Evolutionary conservation across 2,888 invertebrate species (phyloP), one percentile per base, ranked within the genome.

Genomic region (Escarpia spicata): DNA sequence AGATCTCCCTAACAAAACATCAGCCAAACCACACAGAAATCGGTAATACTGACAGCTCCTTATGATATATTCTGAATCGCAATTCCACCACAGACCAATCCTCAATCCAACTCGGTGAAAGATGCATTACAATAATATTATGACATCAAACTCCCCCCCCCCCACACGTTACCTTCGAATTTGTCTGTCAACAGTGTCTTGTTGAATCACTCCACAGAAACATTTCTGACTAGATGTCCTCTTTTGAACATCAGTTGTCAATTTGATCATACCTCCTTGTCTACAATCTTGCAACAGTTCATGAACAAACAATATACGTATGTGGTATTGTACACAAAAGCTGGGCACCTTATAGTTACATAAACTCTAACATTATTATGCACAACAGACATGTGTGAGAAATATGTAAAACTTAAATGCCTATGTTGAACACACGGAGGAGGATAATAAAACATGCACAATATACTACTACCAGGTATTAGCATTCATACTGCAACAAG

Each of bases 401-500:
- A 75, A 75, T 75, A n/a, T 75, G 75, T 75, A 75, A 75, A 75
- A 75, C 6, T 4, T 75, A 75, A 75, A 26, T 75, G 75, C 75
- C 75, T 75, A 75, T 26, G 75, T 26, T 26, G 75, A 75, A 75
- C 75, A 75, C 75, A 26, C 19, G 75, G 6, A 75, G 60, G 60
- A 60, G 4, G 15, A 60, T 19, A 26, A 26, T 75, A 26, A 4
- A 26, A 75, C n/a, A 75, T 75, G 75, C 75, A 75, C 26, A 75
- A 75, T n/a, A 75, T 19, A 75, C 15, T 75, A 75, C 75, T 75
- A 26, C 37, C 37, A 37, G 1, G 37, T 37, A 37, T 19, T 75
- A 91, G 37, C 44, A 44, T 91, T 43, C 44, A 91, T 44, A 91
- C 91, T 91, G 91, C 91, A 91, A 31, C 37, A 15, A 26, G 37